Conservation (phyloP, 2,113 vertebrate species). For the Xenopus tropicalis region DNA sequence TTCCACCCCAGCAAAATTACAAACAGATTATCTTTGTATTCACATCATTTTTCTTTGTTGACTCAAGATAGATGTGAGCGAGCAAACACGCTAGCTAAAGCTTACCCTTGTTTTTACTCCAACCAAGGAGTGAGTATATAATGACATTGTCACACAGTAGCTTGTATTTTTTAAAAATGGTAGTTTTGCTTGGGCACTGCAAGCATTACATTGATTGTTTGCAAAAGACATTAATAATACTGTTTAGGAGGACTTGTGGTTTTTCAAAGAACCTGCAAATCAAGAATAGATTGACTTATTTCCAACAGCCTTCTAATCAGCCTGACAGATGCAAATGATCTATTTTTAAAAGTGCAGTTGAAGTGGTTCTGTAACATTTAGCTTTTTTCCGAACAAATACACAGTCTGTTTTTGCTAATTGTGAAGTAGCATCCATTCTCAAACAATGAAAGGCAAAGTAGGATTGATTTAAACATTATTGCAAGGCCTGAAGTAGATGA, state of each 20-base stretch:
- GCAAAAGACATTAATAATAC: no score
- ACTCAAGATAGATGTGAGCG: constrained; percentile 31
- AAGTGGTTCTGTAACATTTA: constrained; percentile 26
- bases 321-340: constrained; percentile 1
- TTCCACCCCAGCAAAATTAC: neutral
- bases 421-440: constrained; percentile 4
- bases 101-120: constrained; percentile 15
- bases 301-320: constrained; percentile 1
- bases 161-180: neutral
- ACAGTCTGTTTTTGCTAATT: constrained; percentile 19
- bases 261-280: no score
- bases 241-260: no score
- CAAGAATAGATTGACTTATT: neutral
- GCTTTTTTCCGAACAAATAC: constrained; percentile 14
- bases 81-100: constrained; percentile 1
- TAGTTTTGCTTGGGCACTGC: no score
- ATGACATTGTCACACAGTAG: constrained; percentile 9
- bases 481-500: neutral
- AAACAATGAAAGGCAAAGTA: neutral
- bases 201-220: no score
- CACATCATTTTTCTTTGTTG: constrained; percentile 26
- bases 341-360: constrained; percentile 16
- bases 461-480: neutral
- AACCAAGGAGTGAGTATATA: neutral
- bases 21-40: constrained; percentile 17